These are phyloP conservation scores for Acleris literana DNA, from an alignment of 2,888 invertebrate genomes.

Conservation along the genomic window DNA sequence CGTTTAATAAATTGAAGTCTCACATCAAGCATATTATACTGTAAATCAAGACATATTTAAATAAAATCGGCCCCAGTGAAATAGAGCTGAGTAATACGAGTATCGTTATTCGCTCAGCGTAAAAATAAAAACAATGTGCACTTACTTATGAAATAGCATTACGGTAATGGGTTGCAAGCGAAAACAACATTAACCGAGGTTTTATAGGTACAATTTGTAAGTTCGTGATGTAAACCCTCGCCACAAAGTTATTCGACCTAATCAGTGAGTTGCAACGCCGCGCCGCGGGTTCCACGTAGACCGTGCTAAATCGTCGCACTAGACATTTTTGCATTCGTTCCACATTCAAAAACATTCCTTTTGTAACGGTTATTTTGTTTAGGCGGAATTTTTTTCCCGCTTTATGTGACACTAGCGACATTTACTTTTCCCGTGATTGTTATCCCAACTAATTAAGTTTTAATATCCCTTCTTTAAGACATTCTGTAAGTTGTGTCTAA, in stretches of 20 bases:
- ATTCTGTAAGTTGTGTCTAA: too few species aligned
- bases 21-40: too few species aligned
- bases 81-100: neutral
- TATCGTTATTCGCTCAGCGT: conserved; percentile 1
- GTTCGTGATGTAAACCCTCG: conserved; percentile 18
- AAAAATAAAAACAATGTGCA: conserved; percentile 16
- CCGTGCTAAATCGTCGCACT: conserved; percentile 1
- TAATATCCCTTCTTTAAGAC: too few species aligned
- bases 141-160: conserved; percentile 23
- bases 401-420: too few species aligned
- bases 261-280: conserved; percentile 6
- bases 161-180: conserved; percentile 12
- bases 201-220: conserved; percentile 26
- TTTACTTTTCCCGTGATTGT: too few species aligned
- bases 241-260: conserved; percentile 5
- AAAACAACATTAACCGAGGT: conserved; percentile 21
- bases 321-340: conserved; percentile 3
- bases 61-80: neutral
- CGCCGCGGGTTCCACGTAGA: neutral
- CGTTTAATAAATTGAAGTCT: too few species aligned
- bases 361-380: neutral
- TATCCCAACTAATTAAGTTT: too few species aligned
- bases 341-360: neutral
- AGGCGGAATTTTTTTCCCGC: neutral
- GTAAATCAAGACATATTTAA: too few species aligned